These are phyloP conservation scores for Leptodactylus fallax DNA, from an alignment of 2,797 vertebrate species.

Conservation along the genomic window DNA sequence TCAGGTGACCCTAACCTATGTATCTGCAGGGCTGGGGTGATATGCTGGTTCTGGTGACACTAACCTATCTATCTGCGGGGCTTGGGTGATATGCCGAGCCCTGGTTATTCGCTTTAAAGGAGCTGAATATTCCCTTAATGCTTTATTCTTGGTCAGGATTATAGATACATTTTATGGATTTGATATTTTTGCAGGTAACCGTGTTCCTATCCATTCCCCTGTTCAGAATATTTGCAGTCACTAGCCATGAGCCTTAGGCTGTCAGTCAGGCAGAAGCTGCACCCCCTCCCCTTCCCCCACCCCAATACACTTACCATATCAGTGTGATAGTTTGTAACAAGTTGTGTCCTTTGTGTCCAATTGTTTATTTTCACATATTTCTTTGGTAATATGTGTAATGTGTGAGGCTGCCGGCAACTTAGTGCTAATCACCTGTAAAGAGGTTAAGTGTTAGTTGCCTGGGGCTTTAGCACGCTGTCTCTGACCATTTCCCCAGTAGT, in stretches of 20 bases:
- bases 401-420: slow-evolving; percentile 65
- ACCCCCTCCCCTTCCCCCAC: neutral
- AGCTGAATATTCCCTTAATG: neutral
- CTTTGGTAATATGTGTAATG: slow-evolving; percentile 63
- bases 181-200: neutral
- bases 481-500: slow-evolving; percentile 66
- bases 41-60: too few relatives aligned
- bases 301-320: slow-evolving; percentile 2
- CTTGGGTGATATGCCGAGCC: too few relatives aligned
- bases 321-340: slow-evolving; percentile 48
- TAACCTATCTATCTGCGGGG: too few relatives aligned
- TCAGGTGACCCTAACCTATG: too few relatives aligned
- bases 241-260: neutral
- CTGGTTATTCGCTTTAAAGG: too few relatives aligned
- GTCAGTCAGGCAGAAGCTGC: neutral
- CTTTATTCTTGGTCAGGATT: neutral
- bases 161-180: too few relatives aligned
- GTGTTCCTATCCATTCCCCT: neutral
- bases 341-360: slow-evolving; percentile 22
- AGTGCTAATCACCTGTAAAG: slow-evolving; percentile 60
- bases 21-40: too few relatives aligned
- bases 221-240: neutral
- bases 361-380: slow-evolving; percentile 54
- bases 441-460: slow-evolving; percentile 66
- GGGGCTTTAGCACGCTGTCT: slow-evolving; percentile 69